phyloP scores from a whole-genome alignment of 2,888 invertebrate genomes.

The Ophion ellenae region DNA sequence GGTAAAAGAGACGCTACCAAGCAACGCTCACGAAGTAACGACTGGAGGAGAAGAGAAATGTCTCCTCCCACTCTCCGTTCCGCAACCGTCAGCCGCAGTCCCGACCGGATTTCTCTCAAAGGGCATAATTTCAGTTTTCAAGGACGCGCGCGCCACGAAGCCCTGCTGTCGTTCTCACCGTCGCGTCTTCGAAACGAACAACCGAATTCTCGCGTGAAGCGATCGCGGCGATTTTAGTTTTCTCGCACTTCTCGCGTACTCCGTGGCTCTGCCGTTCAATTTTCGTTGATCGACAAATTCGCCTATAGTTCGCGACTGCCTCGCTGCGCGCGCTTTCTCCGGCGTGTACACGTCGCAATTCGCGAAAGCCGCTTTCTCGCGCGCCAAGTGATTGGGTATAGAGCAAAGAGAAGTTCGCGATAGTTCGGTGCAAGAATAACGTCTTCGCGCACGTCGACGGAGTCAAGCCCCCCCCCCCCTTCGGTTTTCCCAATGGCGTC shows the following conservation, averaged over 20 bases:
- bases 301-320: too few relatives aligned
- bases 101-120: slow-evolving; percentile 83
- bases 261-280: too few relatives aligned
- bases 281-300: too few relatives aligned
- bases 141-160: slow-evolving; percentile 81
- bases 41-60: slow-evolving; percentile 63
- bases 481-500: slow-evolving; percentile 68
- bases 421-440: slow-evolving; percentile 10
- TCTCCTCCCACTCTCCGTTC: slow-evolving; percentile 40
- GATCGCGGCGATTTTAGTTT: neutral
- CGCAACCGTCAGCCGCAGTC: slow-evolving; percentile 68
- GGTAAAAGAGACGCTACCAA: slow-evolving; percentile 50
- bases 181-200: slow-evolving; percentile 39
- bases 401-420: neutral
- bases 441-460: slow-evolving; percentile 24
- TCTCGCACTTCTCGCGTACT: too few relatives aligned
- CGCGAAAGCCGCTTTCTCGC: too few relatives aligned
- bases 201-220: slow-evolving; percentile 40
- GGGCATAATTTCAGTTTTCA: slow-evolving; percentile 84
- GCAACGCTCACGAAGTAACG: slow-evolving; percentile 6
- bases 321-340: too few relatives aligned
- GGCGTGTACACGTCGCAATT: too few relatives aligned
- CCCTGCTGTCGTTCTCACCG: slow-evolving; percentile 71
- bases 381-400: neutral
- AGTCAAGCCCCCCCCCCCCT: slow-evolving; percentile 44